These are phyloP conservation scores for Discoglossus pictus DNA, from an alignment of 2,797 vertebrate species.

Conservation along the genomic window DNA sequence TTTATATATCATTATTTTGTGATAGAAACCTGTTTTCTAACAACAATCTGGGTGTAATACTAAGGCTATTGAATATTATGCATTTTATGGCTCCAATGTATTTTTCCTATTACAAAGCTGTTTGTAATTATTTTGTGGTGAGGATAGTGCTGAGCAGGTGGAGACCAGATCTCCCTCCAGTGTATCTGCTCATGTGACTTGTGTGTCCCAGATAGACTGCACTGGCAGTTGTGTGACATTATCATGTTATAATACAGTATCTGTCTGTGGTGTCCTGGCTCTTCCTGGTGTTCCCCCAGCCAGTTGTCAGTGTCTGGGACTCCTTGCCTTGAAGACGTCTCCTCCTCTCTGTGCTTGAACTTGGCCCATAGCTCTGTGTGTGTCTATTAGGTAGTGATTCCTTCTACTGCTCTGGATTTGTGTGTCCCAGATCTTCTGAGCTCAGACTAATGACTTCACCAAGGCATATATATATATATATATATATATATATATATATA, in stretches of 20 bases:
- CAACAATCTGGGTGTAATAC: no score
- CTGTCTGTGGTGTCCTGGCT: slow-evolving; percentile 13
- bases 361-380: slow-evolving; percentile 33
- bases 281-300: slow-evolving; percentile 53
- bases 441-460: no score
- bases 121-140: slow-evolving; percentile 13
- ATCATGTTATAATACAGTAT: no score
- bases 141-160: slow-evolving; percentile 28
- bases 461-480: no score
- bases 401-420: background rate
- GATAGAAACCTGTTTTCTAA: no score
- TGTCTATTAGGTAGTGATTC: background rate
- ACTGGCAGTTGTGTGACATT: no score
- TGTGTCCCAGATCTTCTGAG: no score
- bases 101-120: background rate
- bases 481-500: no score
- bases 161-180: background rate
- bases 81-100: background rate
- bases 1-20: no score
- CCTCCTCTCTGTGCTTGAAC: slow-evolving; percentile 48
- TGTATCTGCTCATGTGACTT: no score
- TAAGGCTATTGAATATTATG: no score
- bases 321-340: slow-evolving; percentile 69
- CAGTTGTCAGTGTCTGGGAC: slow-evolving; percentile 55
- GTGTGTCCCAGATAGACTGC: no score